Percentiles rank a stretch among this genome's conserved stretches.
Evolutionary conservation across 2,113 vertebrate genomes (phyloP).

Genomic region (Illadopsis cleaveri): DNA sequence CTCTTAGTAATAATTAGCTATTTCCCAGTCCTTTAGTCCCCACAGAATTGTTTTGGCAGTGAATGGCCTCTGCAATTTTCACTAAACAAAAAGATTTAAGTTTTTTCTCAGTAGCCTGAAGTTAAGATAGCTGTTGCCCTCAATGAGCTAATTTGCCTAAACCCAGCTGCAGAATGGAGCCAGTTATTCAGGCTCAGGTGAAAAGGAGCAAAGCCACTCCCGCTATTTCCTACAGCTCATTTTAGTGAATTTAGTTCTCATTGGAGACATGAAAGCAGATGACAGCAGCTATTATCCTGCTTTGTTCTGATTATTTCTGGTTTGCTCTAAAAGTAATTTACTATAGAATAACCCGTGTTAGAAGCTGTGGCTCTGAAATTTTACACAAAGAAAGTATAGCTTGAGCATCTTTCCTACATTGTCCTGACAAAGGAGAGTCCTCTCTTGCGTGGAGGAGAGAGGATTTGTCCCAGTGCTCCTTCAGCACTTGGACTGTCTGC

Average conservation of each 20-base stretch:
- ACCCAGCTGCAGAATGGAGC: neutral
- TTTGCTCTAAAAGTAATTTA: neutral
- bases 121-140: neutral
- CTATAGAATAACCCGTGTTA: neutral
- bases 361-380: neutral
- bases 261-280: neutral
- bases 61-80: neutral
- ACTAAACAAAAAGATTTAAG: neutral
- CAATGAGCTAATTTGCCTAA: neutral
- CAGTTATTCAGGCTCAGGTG: neutral
- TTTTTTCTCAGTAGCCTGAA: neutral
- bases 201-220: neutral
- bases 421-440: neutral
- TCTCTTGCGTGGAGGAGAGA: neutral
- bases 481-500: neutral
- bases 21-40: neutral
- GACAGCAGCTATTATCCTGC: neutral
- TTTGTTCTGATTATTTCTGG: conserved; percentile 22
- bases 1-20: neutral
- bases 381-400: neutral
- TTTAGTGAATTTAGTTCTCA: conserved; percentile 4
- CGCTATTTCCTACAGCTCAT: neutral
- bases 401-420: neutral
- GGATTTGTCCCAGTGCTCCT: neutral
- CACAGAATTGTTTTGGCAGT: neutral